Conservation (phyloP, 30 jellyfish, hydroid and myxozoan genomes). For the Hydra vulgaris region DNA sequence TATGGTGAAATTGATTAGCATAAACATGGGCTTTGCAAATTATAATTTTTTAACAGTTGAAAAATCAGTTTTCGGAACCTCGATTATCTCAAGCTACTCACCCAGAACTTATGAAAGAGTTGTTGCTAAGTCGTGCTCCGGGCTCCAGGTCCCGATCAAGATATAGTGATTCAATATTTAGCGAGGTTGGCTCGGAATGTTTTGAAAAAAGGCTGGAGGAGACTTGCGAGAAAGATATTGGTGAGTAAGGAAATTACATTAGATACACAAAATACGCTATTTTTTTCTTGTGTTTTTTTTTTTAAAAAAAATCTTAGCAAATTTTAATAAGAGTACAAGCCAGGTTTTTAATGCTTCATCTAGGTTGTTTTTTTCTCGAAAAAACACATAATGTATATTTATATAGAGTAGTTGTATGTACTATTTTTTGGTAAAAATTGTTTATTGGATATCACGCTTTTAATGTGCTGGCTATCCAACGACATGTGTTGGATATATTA, state of each 20-base stretch:
- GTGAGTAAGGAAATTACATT: conserved; percentile 17
- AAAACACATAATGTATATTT: too few species aligned
- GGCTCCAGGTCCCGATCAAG: conserved; percentile 40
- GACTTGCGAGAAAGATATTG: conserved; percentile 43
- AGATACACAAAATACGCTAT: not conserved
- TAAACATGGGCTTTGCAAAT: not conserved
- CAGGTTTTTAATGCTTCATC: too few species aligned
- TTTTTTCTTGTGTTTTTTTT: too few species aligned
- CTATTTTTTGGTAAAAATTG: too few species aligned
- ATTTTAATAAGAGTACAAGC: too few species aligned
- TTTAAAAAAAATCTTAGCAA: too few species aligned
- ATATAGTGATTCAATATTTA: conserved; percentile 79
- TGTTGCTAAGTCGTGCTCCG: conserved; percentile 56
- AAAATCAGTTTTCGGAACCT: conserved; percentile 55
- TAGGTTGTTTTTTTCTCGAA: too few species aligned
- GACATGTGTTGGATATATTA: too few species aligned
- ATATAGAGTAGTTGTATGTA: too few species aligned
- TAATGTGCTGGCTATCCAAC: too few species aligned
- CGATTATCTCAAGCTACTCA: conserved; percentile 61
- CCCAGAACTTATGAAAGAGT: conserved; percentile 83
- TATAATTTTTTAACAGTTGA: not conserved
- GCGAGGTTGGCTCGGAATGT: conserved; percentile 96
- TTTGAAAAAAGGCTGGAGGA: conserved; percentile 69
- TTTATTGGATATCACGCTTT: too few species aligned
- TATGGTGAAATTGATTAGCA: too few species aligned